Base-by-base conservation (phyloP, 1,140 invertebrate genomes). In the Neocloeon triangulifer region DNA sequence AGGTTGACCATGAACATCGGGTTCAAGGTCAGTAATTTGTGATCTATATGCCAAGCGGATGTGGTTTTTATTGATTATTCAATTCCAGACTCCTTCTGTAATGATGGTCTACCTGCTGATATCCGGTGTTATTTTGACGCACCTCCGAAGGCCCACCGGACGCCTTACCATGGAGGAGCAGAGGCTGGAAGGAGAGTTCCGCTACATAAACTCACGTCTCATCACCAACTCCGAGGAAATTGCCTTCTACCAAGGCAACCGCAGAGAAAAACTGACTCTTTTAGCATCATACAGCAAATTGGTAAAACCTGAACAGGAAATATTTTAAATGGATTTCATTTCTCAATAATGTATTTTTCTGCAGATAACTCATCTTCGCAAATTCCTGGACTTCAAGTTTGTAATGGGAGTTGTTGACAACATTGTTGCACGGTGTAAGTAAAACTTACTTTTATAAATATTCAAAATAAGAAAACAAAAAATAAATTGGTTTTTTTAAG, bases 141-240 rank as follows among this genome's bases (percentile, higher is more conserved):
- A 73, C 38, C 48, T 95, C 25, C 60, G 89, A 37, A 67, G 70
- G 45, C 88, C 91, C 1, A 78, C 86, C 37, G 84, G 76, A 41
- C 56, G 66, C 25, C 63, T 97, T 56, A 97, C 91, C 0, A 79
- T 91, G 0, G 68, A 69, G 41, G 92, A 98, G 49, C 92, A 97
- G 55, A 81, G 85, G 51, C 53, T 96, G 7, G 94, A 98, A 59
- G 94, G 92, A 37, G 91, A 98, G 63, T 94, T 89, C 53, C 68
- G 94, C 47, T 94, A 86, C 47, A 85, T 97, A 14, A 92, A 97
- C 53, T 88, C 88, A 5, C 61, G 94, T 18, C 56, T 98, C 4
- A 97, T 97, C 25, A 89, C 86, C 1, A 95, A 97, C 54, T 86
- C 88, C 13, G 94, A 98, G 58, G 94, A 98, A 59, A 70, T 97